Conservation (phyloP, 2,888 invertebrate genomes). For the Timandra comae region DNA sequence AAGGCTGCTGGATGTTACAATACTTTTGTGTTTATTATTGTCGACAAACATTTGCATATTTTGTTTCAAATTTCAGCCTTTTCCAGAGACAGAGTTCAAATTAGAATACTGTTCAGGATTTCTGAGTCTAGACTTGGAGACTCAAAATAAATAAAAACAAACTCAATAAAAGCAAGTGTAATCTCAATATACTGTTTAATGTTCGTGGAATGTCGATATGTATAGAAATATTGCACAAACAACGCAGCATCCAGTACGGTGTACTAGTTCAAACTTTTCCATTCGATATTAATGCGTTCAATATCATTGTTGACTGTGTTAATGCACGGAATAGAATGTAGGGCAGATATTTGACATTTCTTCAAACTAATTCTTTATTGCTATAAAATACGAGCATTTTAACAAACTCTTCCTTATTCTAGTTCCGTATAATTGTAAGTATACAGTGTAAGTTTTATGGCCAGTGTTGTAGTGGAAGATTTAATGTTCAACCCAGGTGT, state of each 20-base stretch:
- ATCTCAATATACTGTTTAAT: slow-evolving; percentile 10
- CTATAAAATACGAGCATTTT: too few relatives aligned
- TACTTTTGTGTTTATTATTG: slow-evolving; percentile 8
- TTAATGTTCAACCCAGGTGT: slow-evolving; percentile 15
- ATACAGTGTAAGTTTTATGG: slow-evolving; percentile 4
- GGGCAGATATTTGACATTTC: neutral
- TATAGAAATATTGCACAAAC: slow-evolving; percentile 13
- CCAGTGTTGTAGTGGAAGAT: slow-evolving; percentile 10
- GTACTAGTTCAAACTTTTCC: slow-evolving; percentile 11
- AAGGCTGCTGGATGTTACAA: slow-evolving; percentile 4
- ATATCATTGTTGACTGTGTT: slow-evolving; percentile 4
- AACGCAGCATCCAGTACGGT: slow-evolving; percentile 7
- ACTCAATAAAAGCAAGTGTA: slow-evolving; percentile 6
- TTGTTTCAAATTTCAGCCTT: slow-evolving; percentile 7
- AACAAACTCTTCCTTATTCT: too few relatives aligned
- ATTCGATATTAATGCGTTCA: slow-evolving; percentile 9
- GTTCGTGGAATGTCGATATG: slow-evolving; percentile 10
- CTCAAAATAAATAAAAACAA: slow-evolving; percentile 6
- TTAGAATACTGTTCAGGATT: slow-evolving; percentile 3
- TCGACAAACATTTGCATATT: slow-evolving; percentile 9
- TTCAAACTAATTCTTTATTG: neutral
- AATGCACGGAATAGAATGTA: slow-evolving; percentile 4
- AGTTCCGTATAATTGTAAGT: too few relatives aligned
- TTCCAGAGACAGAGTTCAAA: slow-evolving; percentile 5
- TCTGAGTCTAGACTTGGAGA: slow-evolving; percentile 3